phyloP scores from a whole-genome alignment of 1,140 invertebrate genomes.

The Leptinotarsa texana region DNA sequence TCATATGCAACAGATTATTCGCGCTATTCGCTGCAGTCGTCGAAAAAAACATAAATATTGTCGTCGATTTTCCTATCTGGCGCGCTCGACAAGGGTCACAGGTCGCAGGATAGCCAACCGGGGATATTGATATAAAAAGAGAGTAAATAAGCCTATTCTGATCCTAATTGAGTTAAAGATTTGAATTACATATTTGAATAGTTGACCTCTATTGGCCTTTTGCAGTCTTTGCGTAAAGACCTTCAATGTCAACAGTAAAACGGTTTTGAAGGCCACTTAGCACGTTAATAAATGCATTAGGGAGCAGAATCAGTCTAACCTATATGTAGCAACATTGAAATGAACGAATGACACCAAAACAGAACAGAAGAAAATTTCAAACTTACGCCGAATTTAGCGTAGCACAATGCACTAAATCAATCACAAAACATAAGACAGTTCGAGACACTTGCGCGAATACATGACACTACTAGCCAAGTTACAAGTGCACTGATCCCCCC shows the following conservation, averaged over 20 bases:
- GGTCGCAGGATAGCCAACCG: constrained; percentile 40
- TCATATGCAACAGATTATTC: not conserved
- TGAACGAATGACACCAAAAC: not conserved
- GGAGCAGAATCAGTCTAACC: constrained; percentile 20
- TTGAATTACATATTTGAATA: constrained; percentile 46
- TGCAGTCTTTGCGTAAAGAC: constrained; percentile 54
- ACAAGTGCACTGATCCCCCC: constrained; percentile 54
- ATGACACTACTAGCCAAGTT: constrained; percentile 56
- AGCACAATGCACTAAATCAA: constrained; percentile 43
- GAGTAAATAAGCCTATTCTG: constrained; percentile 16
- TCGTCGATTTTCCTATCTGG: constrained; percentile 33
- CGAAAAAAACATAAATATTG: constrained; percentile 21
- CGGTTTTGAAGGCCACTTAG: constrained; percentile 54
- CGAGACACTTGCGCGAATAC: constrained; percentile 54
- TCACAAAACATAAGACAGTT: constrained; percentile 53
- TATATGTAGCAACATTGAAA: constrained; percentile 6
- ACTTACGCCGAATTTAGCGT: constrained; percentile 48
- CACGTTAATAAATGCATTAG: constrained; percentile 48
- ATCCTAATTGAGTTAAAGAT: constrained; percentile 21
- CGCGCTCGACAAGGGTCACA: constrained; percentile 41
- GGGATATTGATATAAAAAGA: constrained; percentile 1
- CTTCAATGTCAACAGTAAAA: constrained; percentile 56
- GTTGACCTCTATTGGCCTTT: constrained; percentile 55
- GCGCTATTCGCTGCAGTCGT: constrained; percentile 17
- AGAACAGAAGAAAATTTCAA: constrained; percentile 29